These are phyloP conservation scores for Carduelis carduelis DNA, from an alignment of 2,797 vertebrate genomes.

Conservation along the genomic window DNA sequence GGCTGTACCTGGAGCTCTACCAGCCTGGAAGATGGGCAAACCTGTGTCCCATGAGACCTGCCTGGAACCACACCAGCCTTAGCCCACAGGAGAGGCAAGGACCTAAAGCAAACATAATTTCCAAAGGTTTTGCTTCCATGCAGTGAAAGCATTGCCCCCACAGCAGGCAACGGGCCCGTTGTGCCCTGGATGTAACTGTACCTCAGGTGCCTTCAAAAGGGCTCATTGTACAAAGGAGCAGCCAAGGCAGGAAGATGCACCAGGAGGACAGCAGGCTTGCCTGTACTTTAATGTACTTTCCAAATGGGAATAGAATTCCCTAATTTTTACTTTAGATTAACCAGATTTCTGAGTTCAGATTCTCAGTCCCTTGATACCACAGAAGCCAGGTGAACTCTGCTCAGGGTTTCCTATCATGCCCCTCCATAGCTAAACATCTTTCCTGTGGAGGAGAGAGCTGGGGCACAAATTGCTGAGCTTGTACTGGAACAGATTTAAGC, in stretches of 20 bases:
- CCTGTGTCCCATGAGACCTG: neutral
- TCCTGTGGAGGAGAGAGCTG: neutral
- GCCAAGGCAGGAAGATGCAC: neutral
- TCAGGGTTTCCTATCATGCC: neutral
- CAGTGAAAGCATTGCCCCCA: neutral
- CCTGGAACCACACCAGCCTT: neutral
- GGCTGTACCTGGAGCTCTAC: neutral
- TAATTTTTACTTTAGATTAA: neutral
- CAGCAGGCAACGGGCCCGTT: neutral
- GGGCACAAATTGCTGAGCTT: neutral
- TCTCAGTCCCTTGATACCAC: neutral
- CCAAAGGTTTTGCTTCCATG: neutral
- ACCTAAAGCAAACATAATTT: neutral
- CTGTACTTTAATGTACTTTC: neutral
- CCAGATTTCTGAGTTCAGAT: neutral
- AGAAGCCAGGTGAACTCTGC: neutral
- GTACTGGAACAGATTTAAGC: neutral
- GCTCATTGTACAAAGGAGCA: neutral
- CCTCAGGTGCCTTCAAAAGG: neutral
- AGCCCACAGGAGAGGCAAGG: neutral
- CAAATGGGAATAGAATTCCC: neutral
- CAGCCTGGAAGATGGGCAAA: neutral
- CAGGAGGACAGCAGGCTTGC: neutral
- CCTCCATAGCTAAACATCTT: neutral
- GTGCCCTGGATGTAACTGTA: neutral